Evolutionary conservation across 2,797 vertebrate species (phyloP), one percentile per base, ranked within the genome.

Genomic region (Carduelis carduelis): DNA sequence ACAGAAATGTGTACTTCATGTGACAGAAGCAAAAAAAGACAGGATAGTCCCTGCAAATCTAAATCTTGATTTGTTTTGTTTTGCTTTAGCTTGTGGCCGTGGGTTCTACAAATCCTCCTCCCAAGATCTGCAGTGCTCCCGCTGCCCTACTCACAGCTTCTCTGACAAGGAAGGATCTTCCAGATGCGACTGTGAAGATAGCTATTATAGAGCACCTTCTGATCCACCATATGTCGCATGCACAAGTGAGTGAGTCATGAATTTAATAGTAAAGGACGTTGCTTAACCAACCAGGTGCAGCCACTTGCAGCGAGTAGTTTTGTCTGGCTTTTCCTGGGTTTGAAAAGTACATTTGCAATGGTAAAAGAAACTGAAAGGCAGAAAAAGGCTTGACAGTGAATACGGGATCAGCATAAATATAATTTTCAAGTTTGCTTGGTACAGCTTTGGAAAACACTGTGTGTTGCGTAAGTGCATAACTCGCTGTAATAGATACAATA

Each of bases 81-180:
- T 56, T 81, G 28, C 50, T 43, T 80, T 97, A 99, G 99, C 99
- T 35, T 99, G 99, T 89, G 98, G 99, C 41, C 99, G 99, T 86
- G 99, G 99, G 74, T 99, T 99, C 98, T 99, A 99, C 98, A 99
- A 99, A 97, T 99, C 99, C 46, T 99, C 99, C 72, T 99, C 99
- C 43, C 99, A 99, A 98, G 99, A 99, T 96, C 98, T 99, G 39
- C 99, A 99, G 97, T 99, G 99, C 86, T 99, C 99, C 64, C 99
- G 99, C 28, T 99, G 99, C 90, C 99, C 99, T 4, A 98, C 98
- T 44, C 99, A 99, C 98, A 99, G 99, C 97, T 99, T 99, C 97
- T 99, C 98, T 74, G 99, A 99, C 98, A 98, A 98, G 59, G 99
- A 99, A 97, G 99, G 99, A 93, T 99, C 99, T 66, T 99, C 99